Evolutionary conservation across 2,888 invertebrate species (phyloP).

Genomic region (Mesodorylaimus sp.): DNA sequence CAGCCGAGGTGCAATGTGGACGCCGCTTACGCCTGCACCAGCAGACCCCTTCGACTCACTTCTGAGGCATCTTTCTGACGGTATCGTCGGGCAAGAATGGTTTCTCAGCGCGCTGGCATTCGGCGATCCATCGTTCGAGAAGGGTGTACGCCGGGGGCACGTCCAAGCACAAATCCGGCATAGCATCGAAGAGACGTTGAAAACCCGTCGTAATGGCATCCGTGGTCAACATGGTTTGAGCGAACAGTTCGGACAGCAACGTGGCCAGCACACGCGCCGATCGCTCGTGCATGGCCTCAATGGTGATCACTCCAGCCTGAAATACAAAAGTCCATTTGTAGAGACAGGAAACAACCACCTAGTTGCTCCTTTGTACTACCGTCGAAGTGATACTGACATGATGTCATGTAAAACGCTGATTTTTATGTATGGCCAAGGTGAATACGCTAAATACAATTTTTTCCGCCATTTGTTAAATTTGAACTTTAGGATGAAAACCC

Average conservation of each 20-base stretch:
- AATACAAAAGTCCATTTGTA: too few relatives aligned
- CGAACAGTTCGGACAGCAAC: constrained; percentile 46
- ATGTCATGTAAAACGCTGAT: too few relatives aligned
- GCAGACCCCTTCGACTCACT: too few relatives aligned
- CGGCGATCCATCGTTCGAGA: constrained; percentile 62
- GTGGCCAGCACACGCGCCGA: constrained; percentile 61
- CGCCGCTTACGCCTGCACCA: too few relatives aligned
- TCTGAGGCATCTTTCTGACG: constrained; percentile 47
- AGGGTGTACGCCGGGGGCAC: constrained; percentile 74
- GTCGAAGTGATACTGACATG: too few relatives aligned
- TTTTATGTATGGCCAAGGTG: too few relatives aligned
- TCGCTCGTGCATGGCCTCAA: constrained; percentile 60
- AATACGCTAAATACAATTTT: too few relatives aligned
- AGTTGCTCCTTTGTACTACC: too few relatives aligned
- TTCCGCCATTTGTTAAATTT: too few relatives aligned
- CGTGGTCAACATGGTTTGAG: constrained; percentile 10
- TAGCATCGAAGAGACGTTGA: constrained; percentile 62
- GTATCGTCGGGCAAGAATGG: constrained; percentile 53
- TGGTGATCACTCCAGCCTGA: constrained; percentile 58
- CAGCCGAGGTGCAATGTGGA: too few relatives aligned
- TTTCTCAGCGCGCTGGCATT: constrained; percentile 48
- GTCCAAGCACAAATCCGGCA: constrained; percentile 74
- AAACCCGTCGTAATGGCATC: constrained; percentile 43
- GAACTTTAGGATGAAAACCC: too few relatives aligned
- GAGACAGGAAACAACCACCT: too few relatives aligned